These are phyloP conservation scores for Muscicapa striata DNA, from an alignment of 2,797 vertebrate genomes.

Conservation along the genomic window DNA sequence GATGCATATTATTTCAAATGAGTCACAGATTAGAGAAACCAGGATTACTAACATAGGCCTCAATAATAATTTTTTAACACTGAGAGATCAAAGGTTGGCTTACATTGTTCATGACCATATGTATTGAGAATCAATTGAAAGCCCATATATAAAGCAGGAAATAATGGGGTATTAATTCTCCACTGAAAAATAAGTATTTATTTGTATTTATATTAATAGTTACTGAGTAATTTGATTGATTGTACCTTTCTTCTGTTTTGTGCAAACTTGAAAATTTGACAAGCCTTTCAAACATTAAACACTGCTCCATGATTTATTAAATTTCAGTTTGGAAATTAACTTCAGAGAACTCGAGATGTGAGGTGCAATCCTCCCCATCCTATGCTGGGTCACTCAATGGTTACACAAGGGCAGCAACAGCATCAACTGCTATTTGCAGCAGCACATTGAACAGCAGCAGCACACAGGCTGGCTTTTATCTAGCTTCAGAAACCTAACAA, in stretches of 20 bases:
- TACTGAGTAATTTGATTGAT: not conserved
- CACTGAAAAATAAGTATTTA: not conserved
- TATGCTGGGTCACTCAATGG: not conserved
- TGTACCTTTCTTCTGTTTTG: not conserved
- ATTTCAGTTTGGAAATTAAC: constrained; percentile 51
- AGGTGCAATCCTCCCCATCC: not conserved
- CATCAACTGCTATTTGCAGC: not conserved
- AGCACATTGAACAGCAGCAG: not conserved
- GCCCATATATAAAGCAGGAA: not conserved
- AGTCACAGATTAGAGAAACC: constrained; percentile 54
- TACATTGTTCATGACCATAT: not conserved
- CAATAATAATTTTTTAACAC: constrained; percentile 3
- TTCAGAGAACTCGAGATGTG: not conserved
- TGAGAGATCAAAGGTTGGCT: constrained; percentile 30
- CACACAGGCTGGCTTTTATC: not conserved
- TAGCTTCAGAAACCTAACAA: not conserved
- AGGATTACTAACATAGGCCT: not conserved
- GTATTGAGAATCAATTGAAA: not conserved
- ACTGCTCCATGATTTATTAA: not conserved
- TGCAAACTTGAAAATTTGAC: not conserved
- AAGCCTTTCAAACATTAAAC: constrained; percentile 44
- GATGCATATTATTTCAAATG: constrained; percentile 21
- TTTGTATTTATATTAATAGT: not conserved
- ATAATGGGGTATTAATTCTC: not conserved
- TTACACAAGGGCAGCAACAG: not conserved